Evolutionary conservation across 1,140 invertebrate genomes (phyloP), one percentile per base, ranked within the genome.

Genomic region (Hypsibius dujardini): DNA sequence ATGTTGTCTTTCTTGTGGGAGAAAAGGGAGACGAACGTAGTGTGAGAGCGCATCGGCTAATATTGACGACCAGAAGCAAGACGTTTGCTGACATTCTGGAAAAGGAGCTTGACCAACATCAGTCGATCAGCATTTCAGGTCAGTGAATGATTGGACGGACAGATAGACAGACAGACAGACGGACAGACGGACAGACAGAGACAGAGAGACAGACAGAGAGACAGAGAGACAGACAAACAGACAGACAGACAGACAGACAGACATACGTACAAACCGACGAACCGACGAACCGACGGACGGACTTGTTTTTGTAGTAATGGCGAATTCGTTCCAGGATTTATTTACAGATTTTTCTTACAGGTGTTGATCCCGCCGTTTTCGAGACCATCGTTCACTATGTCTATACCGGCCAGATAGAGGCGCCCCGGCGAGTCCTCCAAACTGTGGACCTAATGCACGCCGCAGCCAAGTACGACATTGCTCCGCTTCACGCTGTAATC

Each of bases 401-500:
- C 42, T 67, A 67, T 42, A 67, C 62, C 12, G 62, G 62, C 45
- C 12, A 67, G 42, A 12, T 67, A 12, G 3, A 3, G 12, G 3
- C 62, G 12, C 62, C 62, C 42, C 62, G 45, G 42, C 62, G 62
- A 12, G 62, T 67, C 45, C 12, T 67, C 7, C 12, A 67, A 45
- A 45, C 62, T 12, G 62, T 67, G 62, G 12, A 67, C 3, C 62
- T 67, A 3, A 7, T 67, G 42, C 42, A 67, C 62, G 62, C 62
- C 12, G 62, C 62, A 12, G 3, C 12, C 42, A 67, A 12, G 12
- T 67, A 67, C 62, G 62, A 67, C 42, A 67, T 67, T 12, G 12
- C 12, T 3, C 42, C 12, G 3, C 42, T 67, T 12, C 45, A 12
- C 42, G 12, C 12, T 12, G 3, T 67, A 12, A 42, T 67, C 12